These are phyloP conservation scores for Narcine bancroftii DNA, from an alignment of 2,113 vertebrate genomes.

Conservation along the genomic window DNA sequence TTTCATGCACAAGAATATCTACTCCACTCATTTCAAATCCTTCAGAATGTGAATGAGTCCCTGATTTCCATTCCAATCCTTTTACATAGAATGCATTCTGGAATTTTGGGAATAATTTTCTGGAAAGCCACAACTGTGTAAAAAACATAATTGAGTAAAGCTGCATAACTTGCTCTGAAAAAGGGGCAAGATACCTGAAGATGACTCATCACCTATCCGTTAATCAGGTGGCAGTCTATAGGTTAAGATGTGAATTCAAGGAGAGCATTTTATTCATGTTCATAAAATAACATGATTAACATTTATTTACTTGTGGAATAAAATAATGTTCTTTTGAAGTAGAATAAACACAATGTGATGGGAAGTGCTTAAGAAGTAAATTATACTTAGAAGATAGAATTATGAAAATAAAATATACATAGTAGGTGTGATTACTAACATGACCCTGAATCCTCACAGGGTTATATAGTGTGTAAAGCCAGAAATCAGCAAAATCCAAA, in stretches of 20 bases:
- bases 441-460: neutral
- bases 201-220: neutral
- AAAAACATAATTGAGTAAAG: too few species aligned
- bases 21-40: too few species aligned
- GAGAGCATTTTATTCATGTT: too few species aligned
- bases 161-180: neutral
- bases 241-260: neutral
- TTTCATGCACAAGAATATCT: too few species aligned
- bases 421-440: too few species aligned
- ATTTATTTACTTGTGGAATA: neutral
- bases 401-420: neutral
- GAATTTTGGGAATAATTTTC: too few species aligned
- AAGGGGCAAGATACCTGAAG: neutral
- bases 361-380: neutral
- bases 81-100: too few species aligned
- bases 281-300: neutral
- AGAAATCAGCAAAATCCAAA: neutral
- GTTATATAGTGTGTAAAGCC: neutral
- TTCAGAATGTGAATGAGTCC: too few species aligned
- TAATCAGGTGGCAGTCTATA: neutral
- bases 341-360: neutral
- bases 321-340: neutral
- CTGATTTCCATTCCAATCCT: too few species aligned
- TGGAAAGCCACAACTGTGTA: too few species aligned
- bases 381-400: neutral